Evolutionary conservation across 2,888 invertebrate genomes (phyloP), one percentile per base, ranked within the genome.

Genomic region (Caenorhabditis japonica): DNA sequence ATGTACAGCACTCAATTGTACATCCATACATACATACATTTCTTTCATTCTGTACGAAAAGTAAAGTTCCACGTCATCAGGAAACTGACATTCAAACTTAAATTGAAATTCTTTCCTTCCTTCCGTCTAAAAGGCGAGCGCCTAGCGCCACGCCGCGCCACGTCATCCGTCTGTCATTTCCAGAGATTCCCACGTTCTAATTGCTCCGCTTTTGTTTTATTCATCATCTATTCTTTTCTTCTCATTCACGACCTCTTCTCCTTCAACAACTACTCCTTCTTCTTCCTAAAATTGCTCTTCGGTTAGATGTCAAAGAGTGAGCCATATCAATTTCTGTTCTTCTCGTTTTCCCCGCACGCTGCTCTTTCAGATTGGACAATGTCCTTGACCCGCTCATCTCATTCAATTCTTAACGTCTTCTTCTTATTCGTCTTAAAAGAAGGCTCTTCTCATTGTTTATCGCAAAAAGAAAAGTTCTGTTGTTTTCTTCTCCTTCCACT

Each of bases 151-250:
- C 47, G 30, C 15, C 10, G 30, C 33, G 21, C 33, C 10, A 38
- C 56, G 34, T 46, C 56, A 47, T 33, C 19, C 33, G 17, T 8
- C 25, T 33, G 47, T 47, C 47, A 47, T 5, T 19, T 47, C 12
- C 47, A 47, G 47, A 47, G n/a, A n/a, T 27, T 46, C 46, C 10
- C 46, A 25, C 27, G 47, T 47, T 47, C 47, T 47, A 47, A 47
- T 47, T 47, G 47, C 43, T 36, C 15, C 34, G 10, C 21, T 33
- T 19, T 33, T 34, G 17, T 49, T 34, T 30, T 49, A 49, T 49
- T 49, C 33, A 49, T 49, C 33, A 19, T 49, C 34, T 34, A 27
- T 13, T 47, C n/a, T n/a, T n/a, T n/a, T n/a, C n/a, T n/a, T n/a
- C n/a, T n/a, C n/a, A n/a, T n/a, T n/a, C n/a, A n/a, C 27, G 47